Conservation (phyloP, 2,888 invertebrate genomes). For the Caenorhabditis becei region DNA sequence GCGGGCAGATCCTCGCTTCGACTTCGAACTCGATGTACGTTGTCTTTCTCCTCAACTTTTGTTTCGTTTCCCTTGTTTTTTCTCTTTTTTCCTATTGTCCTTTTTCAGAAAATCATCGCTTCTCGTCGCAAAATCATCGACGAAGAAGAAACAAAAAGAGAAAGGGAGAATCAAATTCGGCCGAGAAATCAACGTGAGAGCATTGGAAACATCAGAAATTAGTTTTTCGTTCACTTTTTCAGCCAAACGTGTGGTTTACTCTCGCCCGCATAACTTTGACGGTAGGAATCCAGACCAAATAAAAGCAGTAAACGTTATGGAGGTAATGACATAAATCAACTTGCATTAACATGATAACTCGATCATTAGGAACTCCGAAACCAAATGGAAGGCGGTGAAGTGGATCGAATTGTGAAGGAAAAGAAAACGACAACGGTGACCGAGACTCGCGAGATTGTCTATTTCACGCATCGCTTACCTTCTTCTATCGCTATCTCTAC, state of each 20-base stretch:
- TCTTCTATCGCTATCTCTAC: constrained; percentile 64
- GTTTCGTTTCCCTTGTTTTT: constrained; percentile 2
- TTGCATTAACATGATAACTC: constrained; percentile 6
- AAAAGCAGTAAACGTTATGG: constrained; percentile 36
- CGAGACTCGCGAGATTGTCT: constrained; percentile 68
- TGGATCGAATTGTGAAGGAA: constrained; percentile 69
- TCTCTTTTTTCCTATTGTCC: not conserved
- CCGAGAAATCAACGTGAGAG: constrained; percentile 43
- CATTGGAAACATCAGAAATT: not conserved
- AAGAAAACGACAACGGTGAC: constrained; percentile 71
- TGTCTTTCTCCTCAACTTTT: constrained; percentile 19
- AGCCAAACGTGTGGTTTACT: not conserved
- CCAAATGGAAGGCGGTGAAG: constrained; percentile 58
- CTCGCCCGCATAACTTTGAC: constrained; percentile 37
- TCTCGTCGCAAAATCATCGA: constrained; percentile 49
- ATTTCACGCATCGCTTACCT: constrained; percentile 68
- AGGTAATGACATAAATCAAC: constrained; percentile 21
- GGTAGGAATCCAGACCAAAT: constrained; percentile 21
- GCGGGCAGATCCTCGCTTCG: constrained; percentile 51
- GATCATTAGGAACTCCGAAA: constrained; percentile 56
- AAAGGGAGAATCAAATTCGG: constrained; percentile 46
- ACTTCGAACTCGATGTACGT: constrained; percentile 56
- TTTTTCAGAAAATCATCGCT: constrained; percentile 55
- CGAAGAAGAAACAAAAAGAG: constrained; percentile 56
- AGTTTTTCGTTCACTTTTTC: not conserved